These are phyloP conservation scores for Drosophila bocqueti DNA, from an alignment of 1,140 invertebrate species.

Conservation along the genomic window DNA sequence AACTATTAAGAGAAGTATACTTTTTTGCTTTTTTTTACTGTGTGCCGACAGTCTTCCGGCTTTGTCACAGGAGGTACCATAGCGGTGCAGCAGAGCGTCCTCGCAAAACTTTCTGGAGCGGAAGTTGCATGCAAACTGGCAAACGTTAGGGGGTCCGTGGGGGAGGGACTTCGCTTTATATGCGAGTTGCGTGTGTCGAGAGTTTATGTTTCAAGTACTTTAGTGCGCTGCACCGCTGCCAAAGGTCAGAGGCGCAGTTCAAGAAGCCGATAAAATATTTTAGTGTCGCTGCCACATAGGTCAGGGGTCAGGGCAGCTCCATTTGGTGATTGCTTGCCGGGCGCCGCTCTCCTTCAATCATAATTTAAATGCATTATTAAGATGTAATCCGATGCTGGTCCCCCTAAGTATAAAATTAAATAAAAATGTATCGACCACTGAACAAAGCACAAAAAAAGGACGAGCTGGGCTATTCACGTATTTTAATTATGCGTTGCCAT, in stretches of 20 bases:
- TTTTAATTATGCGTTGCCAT: constrained; percentile 78
- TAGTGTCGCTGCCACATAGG: constrained; percentile 46
- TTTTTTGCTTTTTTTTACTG: neutral
- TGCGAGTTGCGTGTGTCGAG: constrained; percentile 42
- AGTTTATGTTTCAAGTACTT: constrained; percentile 50
- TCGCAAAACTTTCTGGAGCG: constrained; percentile 69
- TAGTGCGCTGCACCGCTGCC: constrained; percentile 16
- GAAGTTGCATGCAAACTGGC: constrained; percentile 67
- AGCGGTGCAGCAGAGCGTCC: constrained; percentile 54
- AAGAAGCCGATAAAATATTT: constrained; percentile 68
- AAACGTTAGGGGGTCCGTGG: constrained; percentile 19
- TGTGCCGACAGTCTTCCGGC: constrained; percentile 15
- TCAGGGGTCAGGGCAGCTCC: constrained; percentile 28
- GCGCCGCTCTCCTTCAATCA: constrained; percentile 16
- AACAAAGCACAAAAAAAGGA: neutral
- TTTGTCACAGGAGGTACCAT: constrained; percentile 34
- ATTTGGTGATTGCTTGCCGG: constrained; percentile 20
- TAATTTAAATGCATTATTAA: constrained; percentile 33
- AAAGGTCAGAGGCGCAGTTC: constrained; percentile 67
- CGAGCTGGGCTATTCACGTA: constrained; percentile 16
- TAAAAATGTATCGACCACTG: constrained; percentile 12
- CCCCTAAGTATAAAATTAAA: constrained; percentile 22
- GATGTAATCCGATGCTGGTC: constrained; percentile 25
- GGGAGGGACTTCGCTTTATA: constrained; percentile 1
- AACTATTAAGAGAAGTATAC: neutral